Percentiles rank a stretch among this genome's conserved stretches.
These are phyloP conservation scores for Emydocephalus ijimae DNA, from an alignment of 2,113 vertebrate genomes.

Conservation along the genomic window DNA sequence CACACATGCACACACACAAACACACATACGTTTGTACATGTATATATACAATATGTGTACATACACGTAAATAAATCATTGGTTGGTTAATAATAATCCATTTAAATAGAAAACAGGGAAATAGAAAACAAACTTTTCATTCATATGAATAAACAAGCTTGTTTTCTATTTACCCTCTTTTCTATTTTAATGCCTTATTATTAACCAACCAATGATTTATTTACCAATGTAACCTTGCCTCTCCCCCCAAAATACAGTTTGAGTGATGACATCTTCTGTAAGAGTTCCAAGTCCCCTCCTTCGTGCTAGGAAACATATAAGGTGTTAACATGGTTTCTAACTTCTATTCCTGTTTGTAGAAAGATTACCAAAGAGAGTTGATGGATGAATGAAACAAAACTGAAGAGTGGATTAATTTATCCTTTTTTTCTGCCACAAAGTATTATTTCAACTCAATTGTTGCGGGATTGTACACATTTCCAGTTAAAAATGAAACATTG, in stretches of 20 bases:
- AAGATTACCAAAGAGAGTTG: neutral
- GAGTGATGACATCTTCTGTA: neutral
- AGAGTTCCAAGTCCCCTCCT: neutral
- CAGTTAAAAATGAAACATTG: neutral
- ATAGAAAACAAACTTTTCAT: no score
- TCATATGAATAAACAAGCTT: no score
- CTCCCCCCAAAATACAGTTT: neutral
- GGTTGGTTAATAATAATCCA: no score
- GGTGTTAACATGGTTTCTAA: neutral
- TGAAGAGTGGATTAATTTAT: neutral
- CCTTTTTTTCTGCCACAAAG: neutral
- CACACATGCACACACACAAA: no score
- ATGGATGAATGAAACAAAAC: neutral
- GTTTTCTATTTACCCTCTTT: neutral
- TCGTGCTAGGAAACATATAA: neutral
- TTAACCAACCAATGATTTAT: neutral
- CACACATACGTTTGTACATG: no score
- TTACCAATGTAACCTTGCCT: neutral
- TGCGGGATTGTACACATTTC: neutral
- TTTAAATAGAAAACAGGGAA: no score
- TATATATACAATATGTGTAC: no score
- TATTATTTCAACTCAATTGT: neutral
- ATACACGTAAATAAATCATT: no score
- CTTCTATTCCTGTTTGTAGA: neutral
- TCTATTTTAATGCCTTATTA: neutral